Evolutionary conservation across 2,888 invertebrate genomes (phyloP).

Genomic region (Diarsia mendica): DNA sequence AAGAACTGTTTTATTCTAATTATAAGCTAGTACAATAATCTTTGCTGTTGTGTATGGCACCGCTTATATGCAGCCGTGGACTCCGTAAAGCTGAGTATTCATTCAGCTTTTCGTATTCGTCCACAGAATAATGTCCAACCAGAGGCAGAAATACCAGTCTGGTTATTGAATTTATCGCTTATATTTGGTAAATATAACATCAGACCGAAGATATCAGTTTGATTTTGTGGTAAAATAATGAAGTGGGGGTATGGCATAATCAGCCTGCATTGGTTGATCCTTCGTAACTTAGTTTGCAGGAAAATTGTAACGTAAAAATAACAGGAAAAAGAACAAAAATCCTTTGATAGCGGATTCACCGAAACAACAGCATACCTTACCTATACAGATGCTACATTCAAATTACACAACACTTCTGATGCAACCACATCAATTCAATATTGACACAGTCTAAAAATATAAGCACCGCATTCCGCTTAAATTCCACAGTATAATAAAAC

Average conservation of each 20-base stretch:
- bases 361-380: not conserved
- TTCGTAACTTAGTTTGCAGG: not conserved
- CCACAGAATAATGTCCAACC: not conserved
- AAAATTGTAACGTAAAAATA: not conserved
- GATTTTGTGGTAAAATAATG: not conserved
- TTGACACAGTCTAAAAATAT: conserved; percentile 43
- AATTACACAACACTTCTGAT: conserved; percentile 30
- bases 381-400: conserved; percentile 6
- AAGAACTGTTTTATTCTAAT: too few species aligned
- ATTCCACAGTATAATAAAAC: conserved; percentile 39
- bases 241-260: not conserved
- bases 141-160: not conserved
- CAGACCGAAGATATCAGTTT: not conserved
- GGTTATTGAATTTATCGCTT: not conserved
- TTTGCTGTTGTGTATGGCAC: not conserved
- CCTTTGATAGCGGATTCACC: not conserved
- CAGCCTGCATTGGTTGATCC: not conserved
- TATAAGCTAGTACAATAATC: not conserved
- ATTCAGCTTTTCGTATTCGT: too few species aligned
- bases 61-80: not conserved
- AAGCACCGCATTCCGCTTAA: conserved; percentile 12
- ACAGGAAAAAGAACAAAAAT: not conserved
- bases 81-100: too few species aligned
- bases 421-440: conserved; percentile 41
- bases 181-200: not conserved